Evolutionary conservation across 1,140 invertebrate species (phyloP), one percentile per base, ranked within the genome.

Genomic region (Sitophilus oryzae): DNA sequence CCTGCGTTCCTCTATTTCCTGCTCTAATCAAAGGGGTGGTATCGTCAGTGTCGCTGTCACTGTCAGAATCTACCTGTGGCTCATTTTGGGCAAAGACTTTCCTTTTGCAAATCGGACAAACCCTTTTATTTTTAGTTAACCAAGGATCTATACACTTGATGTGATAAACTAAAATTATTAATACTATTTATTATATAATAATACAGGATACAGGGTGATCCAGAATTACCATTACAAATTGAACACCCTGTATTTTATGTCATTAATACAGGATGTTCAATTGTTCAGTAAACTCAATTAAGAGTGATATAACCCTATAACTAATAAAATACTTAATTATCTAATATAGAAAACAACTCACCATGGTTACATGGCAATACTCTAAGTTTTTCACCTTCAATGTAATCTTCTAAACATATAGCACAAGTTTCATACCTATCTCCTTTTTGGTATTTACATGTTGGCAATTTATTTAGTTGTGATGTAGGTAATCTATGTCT

Each of bases 91-190:
- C 82, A 79, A 94, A 87, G 61, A 98, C 94, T 76, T 93, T 92
- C 8, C 94, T 81, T 77, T 99, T 99, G 75, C 96, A 99, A 22
- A 98, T 89, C 0, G 96, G 96, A 74, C 96, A 99, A 21, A 95
- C 91, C 50, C 95, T 84, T 41, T 92, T 83, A 70, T 91, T 96
- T 71, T 95, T 88, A 0, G 95, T 96, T 52, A 99, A 76, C 96
- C 96, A 99, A 3, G 94, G 95, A 78, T 99, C 96, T 68, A 99
- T 96, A 73, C 96, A 99, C 71, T 94, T 94, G 51, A 81, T 79
- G 74, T 99, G 96, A 77, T 98, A 99, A 10, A 90, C 96, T 98
- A 71, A 37, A 54, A 54, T 18, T 8, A 18, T 8, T 10, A 14
- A 14, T 41, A 1, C n/a, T n/a, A 49, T 37, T 21, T n/a, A n/a